Conservation (phyloP, 92 coral and sea anemone genomes). For the Heteractis magnifica region DNA sequence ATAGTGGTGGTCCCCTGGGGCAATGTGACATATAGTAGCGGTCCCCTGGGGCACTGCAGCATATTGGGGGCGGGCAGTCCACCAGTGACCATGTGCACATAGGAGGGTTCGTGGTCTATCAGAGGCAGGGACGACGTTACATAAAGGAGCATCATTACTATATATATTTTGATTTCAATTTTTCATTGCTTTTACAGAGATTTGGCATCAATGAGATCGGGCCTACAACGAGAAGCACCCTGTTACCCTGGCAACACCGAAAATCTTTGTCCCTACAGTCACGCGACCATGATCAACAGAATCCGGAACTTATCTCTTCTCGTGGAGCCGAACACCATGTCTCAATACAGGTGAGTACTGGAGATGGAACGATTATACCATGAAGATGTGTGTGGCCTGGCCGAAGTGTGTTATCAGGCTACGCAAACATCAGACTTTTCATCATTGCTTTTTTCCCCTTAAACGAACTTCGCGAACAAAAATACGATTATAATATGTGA, state of each 20-base stretch:
- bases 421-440: too few relatives aligned
- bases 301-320: slow-evolving; percentile 53
- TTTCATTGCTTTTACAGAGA: slow-evolving; percentile 37
- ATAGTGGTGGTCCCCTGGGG: too few relatives aligned
- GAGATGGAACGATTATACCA: not conserved
- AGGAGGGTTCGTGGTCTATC: too few relatives aligned
- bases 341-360: slow-evolving; percentile 67
- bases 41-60: too few relatives aligned
- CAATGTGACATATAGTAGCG: too few relatives aligned
- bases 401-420: too few relatives aligned
- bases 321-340: slow-evolving; percentile 64
- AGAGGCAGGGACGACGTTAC: too few relatives aligned
- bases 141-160: not conserved
- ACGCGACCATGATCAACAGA: slow-evolving; percentile 63
- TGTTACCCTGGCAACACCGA: slow-evolving; percentile 68
- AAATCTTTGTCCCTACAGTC: slow-evolving; percentile 72
- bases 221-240: slow-evolving; percentile 86
- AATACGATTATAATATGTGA: too few relatives aligned
- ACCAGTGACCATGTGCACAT: too few relatives aligned
- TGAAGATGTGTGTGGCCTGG: too few relatives aligned
- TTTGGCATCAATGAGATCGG: slow-evolving; percentile 74
- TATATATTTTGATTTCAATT: not conserved
- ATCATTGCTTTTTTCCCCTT: not conserved
- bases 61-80: too few relatives aligned
- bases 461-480: too few relatives aligned